These are phyloP conservation scores for Canis aureus DNA, from an alignment of 2,113 vertebrate species.

Conservation along the genomic window DNA sequence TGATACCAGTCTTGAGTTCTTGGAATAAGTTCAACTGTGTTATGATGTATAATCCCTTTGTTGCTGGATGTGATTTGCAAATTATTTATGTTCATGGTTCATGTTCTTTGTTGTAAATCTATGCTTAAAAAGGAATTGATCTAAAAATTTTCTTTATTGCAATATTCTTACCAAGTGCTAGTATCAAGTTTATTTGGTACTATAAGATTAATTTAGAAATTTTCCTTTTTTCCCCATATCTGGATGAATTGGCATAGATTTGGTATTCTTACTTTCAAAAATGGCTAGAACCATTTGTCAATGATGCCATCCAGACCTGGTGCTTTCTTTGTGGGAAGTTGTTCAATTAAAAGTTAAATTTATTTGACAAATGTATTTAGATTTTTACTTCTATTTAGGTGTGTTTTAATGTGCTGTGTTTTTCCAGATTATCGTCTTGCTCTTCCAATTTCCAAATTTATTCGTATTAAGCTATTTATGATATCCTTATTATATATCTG, in stretches of 20 bases:
- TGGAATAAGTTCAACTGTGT: background rate
- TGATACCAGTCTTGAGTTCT: background rate
- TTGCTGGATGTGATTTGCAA: background rate
- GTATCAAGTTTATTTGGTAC: background rate
- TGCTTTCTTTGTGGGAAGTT: background rate
- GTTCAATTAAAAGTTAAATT: background rate
- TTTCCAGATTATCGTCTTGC: background rate
- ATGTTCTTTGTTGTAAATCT: background rate
- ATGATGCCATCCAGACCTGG: background rate
- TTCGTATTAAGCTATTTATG: background rate
- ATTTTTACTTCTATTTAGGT: background rate
- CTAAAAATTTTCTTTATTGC: background rate
- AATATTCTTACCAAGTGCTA: background rate
- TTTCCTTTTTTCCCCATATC: background rate
- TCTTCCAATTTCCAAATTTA: background rate
- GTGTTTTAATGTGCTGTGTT: background rate
- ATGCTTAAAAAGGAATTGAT: background rate
- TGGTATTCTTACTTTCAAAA: background rate
- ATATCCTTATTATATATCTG: background rate
- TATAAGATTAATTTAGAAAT: background rate
- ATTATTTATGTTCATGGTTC: background rate
- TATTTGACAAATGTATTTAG: background rate
- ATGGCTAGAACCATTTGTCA: background rate
- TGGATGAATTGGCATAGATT: background rate
- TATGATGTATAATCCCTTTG: background rate